These are phyloP conservation scores for Platorchestia sp. DNA, from an alignment of 1,140 invertebrate species.

Conservation along the genomic window DNA sequence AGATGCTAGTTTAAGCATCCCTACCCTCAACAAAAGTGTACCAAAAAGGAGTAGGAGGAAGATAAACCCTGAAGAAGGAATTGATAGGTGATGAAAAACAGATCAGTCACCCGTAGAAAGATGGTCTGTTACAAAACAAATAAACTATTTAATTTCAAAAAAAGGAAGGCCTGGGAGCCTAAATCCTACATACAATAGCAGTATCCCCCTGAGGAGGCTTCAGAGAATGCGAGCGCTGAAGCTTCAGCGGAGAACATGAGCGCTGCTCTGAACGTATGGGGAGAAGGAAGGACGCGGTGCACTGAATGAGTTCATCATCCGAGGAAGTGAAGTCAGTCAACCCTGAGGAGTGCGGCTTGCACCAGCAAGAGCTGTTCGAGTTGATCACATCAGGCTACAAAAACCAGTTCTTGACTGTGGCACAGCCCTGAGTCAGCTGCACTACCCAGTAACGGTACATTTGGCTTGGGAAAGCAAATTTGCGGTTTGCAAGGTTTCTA, in stretches of 20 bases:
- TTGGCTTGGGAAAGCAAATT: neutral
- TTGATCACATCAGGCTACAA: neutral
- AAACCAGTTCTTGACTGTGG: neutral
- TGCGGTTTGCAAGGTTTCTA: neutral
- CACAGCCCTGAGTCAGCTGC: neutral
- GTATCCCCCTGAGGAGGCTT: too few relatives aligned
- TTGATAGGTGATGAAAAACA: too few relatives aligned
- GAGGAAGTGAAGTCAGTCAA: neutral
- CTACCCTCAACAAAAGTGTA: too few relatives aligned
- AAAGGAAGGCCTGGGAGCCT: too few relatives aligned
- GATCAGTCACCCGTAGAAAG: too few relatives aligned
- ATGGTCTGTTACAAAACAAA: too few relatives aligned
- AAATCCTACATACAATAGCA: too few relatives aligned
- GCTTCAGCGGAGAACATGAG: neutral
- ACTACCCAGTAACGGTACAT: neutral
- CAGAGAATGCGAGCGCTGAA: neutral
- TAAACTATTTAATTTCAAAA: too few relatives aligned
- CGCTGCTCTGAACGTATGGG: neutral
- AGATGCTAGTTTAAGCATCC: too few relatives aligned
- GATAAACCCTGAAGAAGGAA: too few relatives aligned
- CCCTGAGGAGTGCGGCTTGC: neutral
- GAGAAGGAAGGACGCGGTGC: neutral
- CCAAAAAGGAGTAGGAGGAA: too few relatives aligned
- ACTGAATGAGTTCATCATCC: neutral
- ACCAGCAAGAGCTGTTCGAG: neutral